Percentiles rank a stretch among this genome's conserved stretches.
Conservation (phyloP, 2,888 invertebrate species). For the Flexamia atlantica region DNA sequence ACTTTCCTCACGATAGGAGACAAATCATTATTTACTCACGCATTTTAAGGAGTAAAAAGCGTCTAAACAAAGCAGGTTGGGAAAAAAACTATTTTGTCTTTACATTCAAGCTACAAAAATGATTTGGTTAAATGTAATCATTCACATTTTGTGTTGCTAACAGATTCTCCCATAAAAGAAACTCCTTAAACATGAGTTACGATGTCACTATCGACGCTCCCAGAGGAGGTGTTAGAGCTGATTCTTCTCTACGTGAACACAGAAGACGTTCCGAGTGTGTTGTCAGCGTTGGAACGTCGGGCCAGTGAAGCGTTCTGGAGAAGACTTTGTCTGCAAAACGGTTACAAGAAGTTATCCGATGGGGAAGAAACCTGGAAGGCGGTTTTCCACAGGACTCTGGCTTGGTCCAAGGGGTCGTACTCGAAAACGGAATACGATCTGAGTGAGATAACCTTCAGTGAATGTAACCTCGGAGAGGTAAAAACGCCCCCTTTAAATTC, state of each 20-base stretch:
- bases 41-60: too few species aligned
- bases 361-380: constrained; percentile 1
- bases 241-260: constrained; percentile 15
- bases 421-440: not conserved
- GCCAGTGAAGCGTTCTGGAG: constrained; percentile 38
- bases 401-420: not conserved
- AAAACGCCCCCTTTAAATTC: not conserved
- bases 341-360: not conserved
- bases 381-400: constrained; percentile 1
- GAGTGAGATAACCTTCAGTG: not conserved
- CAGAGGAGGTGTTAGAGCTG: constrained; percentile 27
- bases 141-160: too few species aligned
- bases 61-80: too few species aligned
- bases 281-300: not conserved
- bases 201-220: constrained; percentile 16
- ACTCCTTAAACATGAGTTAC: too few species aligned
- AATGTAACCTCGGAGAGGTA: not conserved
- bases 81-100: too few species aligned
- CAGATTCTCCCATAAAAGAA: too few species aligned
- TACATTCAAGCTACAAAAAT: too few species aligned
- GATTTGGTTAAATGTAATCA: too few species aligned
- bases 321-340: not conserved
- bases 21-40: too few species aligned
- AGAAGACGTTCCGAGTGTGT: constrained; percentile 22
- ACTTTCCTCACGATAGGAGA: too few species aligned